Conservation (phyloP, 2,888 invertebrate species). For the Eupsilia transversa region DNA sequence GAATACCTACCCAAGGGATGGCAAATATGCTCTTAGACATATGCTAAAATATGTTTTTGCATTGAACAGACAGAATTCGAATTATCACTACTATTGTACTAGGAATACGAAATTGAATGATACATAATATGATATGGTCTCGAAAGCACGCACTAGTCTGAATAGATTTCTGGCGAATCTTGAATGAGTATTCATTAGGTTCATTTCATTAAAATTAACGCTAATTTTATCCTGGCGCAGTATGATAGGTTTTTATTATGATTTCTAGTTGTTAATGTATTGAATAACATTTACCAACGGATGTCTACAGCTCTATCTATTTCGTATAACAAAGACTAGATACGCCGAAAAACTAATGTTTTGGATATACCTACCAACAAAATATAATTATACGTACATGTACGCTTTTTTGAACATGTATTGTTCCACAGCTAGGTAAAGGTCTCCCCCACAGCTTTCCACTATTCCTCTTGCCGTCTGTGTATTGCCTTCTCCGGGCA, state of each 20-base stretch:
- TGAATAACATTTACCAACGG: neutral
- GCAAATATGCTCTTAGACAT: neutral
- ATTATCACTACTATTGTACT: too few species aligned
- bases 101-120: neutral
- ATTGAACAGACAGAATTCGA: neutral
- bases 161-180: neutral
- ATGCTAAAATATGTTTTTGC: neutral
- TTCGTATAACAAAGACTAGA: neutral
- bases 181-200: neutral
- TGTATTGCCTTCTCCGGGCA: too few species aligned
- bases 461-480: too few species aligned
- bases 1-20: neutral
- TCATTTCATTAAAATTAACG: neutral
- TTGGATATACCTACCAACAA: too few species aligned
- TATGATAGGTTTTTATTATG: neutral
- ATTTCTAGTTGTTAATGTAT: neutral
- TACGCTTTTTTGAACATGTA: too few species aligned
- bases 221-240: neutral
- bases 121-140: neutral
- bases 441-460: too few species aligned
- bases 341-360: too few species aligned
- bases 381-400: too few species aligned
- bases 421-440: too few species aligned
- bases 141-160: neutral
- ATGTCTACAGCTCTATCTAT: neutral